Percentiles rank a stretch among this genome's conserved stretches.
phyloP scores from a whole-genome alignment of 2,113 vertebrate genomes.

The Cervus canadensis region DNA sequence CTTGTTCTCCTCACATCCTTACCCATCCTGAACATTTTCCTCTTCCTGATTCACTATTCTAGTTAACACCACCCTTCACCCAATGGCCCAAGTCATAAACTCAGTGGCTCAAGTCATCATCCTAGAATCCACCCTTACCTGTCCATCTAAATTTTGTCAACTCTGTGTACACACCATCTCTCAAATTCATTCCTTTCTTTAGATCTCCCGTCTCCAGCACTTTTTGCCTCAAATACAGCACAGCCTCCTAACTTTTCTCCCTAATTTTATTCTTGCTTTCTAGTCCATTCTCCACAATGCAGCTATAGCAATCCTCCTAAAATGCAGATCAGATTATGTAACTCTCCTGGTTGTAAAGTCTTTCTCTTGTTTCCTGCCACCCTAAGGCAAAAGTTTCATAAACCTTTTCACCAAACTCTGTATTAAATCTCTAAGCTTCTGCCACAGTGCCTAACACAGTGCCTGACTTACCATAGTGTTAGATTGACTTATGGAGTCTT shows the following conservation, averaged over 20 bases:
- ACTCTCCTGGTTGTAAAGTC: neutral
- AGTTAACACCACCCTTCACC: neutral
- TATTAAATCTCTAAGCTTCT: neutral
- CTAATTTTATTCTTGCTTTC: neutral
- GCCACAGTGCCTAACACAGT: neutral
- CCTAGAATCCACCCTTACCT: neutral
- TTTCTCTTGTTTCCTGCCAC: neutral
- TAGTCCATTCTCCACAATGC: neutral
- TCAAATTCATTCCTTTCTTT: neutral
- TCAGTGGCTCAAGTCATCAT: neutral
- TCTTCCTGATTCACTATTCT: neutral
- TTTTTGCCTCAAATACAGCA: neutral
- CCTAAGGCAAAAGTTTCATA: neutral
- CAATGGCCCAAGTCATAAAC: neutral
- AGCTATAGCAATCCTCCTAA: neutral
- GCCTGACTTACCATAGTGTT: neutral
- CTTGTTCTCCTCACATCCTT: neutral
- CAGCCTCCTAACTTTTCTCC: neutral
- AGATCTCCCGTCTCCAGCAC: neutral
- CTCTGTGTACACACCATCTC: neutral
- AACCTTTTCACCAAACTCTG: neutral
- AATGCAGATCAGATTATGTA: neutral
- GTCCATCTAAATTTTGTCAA: neutral
- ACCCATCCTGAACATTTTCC: neutral
- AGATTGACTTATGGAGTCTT: neutral